phyloP scores from a whole-genome alignment of 2,888 invertebrate genomes.

The Rotaria magnacalcarata region DNA sequence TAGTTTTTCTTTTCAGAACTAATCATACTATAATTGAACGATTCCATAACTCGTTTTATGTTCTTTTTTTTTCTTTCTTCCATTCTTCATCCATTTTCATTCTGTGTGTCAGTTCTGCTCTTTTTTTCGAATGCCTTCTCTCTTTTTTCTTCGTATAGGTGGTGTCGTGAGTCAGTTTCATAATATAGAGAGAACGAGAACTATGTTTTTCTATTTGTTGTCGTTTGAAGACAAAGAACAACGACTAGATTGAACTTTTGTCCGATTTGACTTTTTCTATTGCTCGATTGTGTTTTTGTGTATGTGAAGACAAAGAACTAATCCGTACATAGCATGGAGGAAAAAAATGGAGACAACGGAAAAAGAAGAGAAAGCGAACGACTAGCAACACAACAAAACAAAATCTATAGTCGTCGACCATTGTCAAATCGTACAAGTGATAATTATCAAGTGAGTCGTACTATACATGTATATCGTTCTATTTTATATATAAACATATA shows the following conservation, averaged over 20 bases:
- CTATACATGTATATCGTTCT: too few species aligned
- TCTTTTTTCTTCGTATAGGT: neutral
- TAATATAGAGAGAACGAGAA: conserved; percentile 1
- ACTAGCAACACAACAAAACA: neutral
- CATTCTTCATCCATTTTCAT: neutral
- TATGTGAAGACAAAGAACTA: conserved; percentile 15
- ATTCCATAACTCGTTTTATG: neutral
- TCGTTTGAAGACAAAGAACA: conserved; percentile 18
- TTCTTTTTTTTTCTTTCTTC: neutral
- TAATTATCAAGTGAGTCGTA: neutral
- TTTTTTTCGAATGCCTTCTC: neutral
- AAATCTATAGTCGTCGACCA: neutral
- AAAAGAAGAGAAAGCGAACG: conserved; percentile 5
- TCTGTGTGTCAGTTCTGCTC: neutral
- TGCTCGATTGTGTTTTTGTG: neutral
- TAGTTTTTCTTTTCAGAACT: too few species aligned
- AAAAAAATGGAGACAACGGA: conserved; percentile 15
- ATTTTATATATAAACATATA: neutral
- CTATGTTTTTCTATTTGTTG: conserved; percentile 17
- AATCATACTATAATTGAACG: too few species aligned
- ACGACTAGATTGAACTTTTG: conserved; percentile 26
- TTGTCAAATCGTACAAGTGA: conserved; percentile 21
- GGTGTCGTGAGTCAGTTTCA: neutral
- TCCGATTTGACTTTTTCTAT: conserved; percentile 23
- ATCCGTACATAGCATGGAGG: conserved; percentile 12